phyloP scores from a whole-genome alignment of 2,888 invertebrate genomes.

The Melinaea menophilus region DNA sequence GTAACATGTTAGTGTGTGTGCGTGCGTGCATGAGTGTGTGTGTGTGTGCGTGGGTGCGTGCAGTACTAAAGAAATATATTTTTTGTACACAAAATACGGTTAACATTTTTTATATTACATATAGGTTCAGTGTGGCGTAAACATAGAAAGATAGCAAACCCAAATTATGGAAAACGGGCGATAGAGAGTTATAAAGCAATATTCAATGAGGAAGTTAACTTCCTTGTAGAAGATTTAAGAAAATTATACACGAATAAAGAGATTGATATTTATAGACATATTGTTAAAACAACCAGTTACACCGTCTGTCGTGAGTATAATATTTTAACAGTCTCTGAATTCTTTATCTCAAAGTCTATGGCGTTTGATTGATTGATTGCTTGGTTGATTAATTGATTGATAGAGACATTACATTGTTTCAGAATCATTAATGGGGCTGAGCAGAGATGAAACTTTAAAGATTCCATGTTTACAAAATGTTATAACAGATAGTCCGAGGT shows the following conservation, averaged over 20 bases:
- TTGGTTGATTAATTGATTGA: not conserved
- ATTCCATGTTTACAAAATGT: conserved; percentile 51
- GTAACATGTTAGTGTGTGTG: no score
- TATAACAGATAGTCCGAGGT: conserved; percentile 47
- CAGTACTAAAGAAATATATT: not conserved
- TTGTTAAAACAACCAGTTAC: conserved; percentile 54
- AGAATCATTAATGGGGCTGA: conserved; percentile 62
- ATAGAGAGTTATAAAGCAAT: conserved; percentile 48
- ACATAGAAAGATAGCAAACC: conserved; percentile 59
- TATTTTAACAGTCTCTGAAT: not conserved
- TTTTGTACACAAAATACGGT: not conserved
- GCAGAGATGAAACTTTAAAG: conserved; percentile 47
- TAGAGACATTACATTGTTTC: conserved; percentile 32
- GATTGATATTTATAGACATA: conserved; percentile 45
- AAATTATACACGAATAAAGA: conserved; percentile 29
- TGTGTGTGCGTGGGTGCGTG: no score
- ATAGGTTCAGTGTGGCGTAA: conserved; percentile 57
- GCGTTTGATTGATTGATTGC: not conserved
- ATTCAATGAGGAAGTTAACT: conserved; percentile 51
- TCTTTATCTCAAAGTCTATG: not conserved
- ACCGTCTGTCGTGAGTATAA: conserved; percentile 59
- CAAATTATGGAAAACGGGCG: conserved; percentile 57
- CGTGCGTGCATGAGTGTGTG: no score
- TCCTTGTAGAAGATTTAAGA: conserved; percentile 41
- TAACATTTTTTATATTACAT: not conserved